Evolutionary conservation across 2,888 invertebrate species (phyloP), one percentile per base, ranked within the genome.

Genomic region (Eupsilia transversa): DNA sequence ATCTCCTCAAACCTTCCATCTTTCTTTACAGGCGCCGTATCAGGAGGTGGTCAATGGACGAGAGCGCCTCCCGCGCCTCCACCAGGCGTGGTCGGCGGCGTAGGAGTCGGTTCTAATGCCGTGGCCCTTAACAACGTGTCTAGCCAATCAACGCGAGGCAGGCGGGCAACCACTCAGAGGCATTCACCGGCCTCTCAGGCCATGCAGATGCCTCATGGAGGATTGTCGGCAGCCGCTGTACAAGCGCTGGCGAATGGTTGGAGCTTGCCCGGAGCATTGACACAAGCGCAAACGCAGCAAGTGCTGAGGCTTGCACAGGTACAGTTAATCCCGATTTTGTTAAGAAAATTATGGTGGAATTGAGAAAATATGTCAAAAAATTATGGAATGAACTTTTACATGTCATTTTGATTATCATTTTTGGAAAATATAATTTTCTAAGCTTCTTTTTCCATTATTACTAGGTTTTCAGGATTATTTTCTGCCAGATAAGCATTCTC

Each of bases 61-160:
- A 96, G 98, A 46, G 98, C 98, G 85, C 98, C 98, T 0, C 97
- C 97, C 1, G 97, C 97, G 56, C 98, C 98, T 14, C 98, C 98
- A 1, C 95, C 97, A 73, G 86, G 92, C 71, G 93, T 89, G n/a
- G 91, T 90, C 43, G 93, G 91, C 30, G 89, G 90, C 23, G 91
- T 89, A 6, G 92, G 90, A 30, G 93, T 91, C 1, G 90, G 89
- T 27, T 85, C 84, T 12, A 87, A 85, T 23, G 90, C 90, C 67
- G 94, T 91, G 73, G 86, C 85, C 80, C 89, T 91, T 60, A 91
- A 86, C 84, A 91, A 87, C 27, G 91, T 91, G 43, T 88, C 84
- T 89, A 82, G 90, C 91, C 95, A 92, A 78, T 94, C 95, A 66
- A 90, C 88, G 59, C 90, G 95, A 3, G 93, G 96, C 6, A 91